A percentile compares a stretch with the other conserved stretches of the same genome.
Evolutionary conservation across 2,888 invertebrate species (phyloP).

Genomic region (Drosophila planitibia): DNA sequence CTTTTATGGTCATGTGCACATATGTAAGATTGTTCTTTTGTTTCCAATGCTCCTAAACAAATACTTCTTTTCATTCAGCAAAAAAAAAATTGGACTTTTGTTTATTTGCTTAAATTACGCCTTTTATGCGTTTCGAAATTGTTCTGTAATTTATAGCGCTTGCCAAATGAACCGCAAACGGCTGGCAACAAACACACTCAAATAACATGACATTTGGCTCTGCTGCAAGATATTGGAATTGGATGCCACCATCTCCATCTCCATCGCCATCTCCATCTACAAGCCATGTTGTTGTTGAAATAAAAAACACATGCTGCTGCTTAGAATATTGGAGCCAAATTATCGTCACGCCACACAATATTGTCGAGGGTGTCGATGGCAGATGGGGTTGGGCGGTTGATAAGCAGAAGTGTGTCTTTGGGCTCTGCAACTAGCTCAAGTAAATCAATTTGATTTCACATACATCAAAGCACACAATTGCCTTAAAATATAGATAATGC

Average conservation of each 20-base stretch:
- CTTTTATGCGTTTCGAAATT: slow-evolving; percentile 38
- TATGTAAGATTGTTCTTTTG: slow-evolving; percentile 9
- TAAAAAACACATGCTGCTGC: slow-evolving; percentile 63
- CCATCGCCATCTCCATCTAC: slow-evolving; percentile 4
- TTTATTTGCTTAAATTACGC: slow-evolving; percentile 44
- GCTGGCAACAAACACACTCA: slow-evolving; percentile 10
- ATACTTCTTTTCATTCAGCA: slow-evolving; percentile 59
- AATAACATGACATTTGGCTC: slow-evolving; percentile 47
- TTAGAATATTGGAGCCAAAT: slow-evolving; percentile 38
- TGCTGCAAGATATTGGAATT: slow-evolving; percentile 23
- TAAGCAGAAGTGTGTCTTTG: slow-evolving; percentile 28
- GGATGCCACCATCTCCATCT: slow-evolving; percentile 16
- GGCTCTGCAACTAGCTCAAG: slow-evolving; percentile 12
- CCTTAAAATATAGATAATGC: background rate
- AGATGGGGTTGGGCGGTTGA: background rate
- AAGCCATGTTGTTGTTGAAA: slow-evolving; percentile 39
- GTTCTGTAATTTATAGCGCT: slow-evolving; percentile 67
- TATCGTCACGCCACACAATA: slow-evolving; percentile 8
- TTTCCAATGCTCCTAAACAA: slow-evolving; percentile 48
- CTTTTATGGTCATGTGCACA: slow-evolving; percentile 36
- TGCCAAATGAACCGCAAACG: slow-evolving; percentile 63
- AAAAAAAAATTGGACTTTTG: slow-evolving; percentile 11
- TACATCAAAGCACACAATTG: slow-evolving; percentile 14
- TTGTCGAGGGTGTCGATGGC: background rate
- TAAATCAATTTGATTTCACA: slow-evolving; percentile 14